Conservation (phyloP, 2,113 vertebrate genomes). For the Gymnarchus niloticus region DNA sequence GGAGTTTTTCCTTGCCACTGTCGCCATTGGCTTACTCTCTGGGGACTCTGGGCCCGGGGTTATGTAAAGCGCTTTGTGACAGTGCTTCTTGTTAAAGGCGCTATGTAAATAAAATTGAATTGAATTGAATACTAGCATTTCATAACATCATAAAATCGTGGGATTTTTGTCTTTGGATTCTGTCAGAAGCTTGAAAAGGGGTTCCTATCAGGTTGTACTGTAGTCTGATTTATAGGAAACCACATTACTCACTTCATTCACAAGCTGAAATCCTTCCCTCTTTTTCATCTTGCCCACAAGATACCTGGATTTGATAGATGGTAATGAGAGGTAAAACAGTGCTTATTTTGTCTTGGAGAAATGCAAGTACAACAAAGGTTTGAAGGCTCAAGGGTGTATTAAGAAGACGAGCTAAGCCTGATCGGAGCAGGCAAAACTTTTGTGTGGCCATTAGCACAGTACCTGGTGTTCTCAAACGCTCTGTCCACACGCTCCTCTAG, state of each 20-base stretch:
- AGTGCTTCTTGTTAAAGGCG: too few species aligned
- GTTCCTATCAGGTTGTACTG: neutral
- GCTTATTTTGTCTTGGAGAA: neutral
- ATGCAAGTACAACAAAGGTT: neutral
- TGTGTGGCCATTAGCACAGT: neutral
- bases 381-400: neutral
- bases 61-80: too few species aligned
- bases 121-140: neutral
- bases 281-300: constrained; percentile 71
- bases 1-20: too few species aligned
- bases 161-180: neutral
- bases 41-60: too few species aligned
- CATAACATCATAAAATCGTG: neutral
- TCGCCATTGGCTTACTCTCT: too few species aligned
- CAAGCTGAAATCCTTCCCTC: constrained; percentile 72
- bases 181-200: neutral
- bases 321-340: neutral
- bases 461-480: constrained; percentile 61
- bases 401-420: neutral
- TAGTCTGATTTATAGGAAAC: neutral
- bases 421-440: neutral
- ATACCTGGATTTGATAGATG: constrained; percentile 60
- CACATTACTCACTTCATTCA: constrained; percentile 61
- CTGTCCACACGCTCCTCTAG: constrained; percentile 61
- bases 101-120: neutral